A percentile compares a stretch with the other conserved stretches of the same genome.
phyloP scores from a whole-genome alignment of 2,113 vertebrate genomes.

The Zosterops lateralis region DNA sequence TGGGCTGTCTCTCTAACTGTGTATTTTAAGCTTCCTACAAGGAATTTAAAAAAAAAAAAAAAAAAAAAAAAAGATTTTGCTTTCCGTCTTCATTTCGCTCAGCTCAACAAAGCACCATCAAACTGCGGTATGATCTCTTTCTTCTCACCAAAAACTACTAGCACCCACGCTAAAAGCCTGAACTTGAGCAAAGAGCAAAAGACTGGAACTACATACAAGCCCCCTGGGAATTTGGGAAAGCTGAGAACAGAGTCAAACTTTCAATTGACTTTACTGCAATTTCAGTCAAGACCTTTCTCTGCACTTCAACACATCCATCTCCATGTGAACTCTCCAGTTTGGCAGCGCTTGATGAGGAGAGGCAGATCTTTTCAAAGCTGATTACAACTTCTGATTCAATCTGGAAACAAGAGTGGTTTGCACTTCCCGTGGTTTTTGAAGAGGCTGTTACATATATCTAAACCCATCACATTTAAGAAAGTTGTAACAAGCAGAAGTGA shows the following conservation, averaged over 20 bases:
- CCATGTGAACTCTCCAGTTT: background rate
- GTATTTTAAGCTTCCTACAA: background rate
- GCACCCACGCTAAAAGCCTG: background rate
- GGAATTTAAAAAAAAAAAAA: background rate
- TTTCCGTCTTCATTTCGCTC: background rate
- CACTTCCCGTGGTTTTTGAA: background rate
- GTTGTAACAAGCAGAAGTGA: constrained; percentile 44
- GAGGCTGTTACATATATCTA: background rate
- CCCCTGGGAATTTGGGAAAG: background rate
- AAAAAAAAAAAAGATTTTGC: background rate
- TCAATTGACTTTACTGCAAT: background rate
- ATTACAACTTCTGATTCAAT: background rate
- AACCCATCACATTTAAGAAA: background rate
- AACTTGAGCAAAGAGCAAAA: background rate
- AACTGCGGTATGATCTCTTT: background rate
- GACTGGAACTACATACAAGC: background rate
- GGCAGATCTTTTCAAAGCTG: background rate
- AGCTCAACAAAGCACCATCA: background rate
- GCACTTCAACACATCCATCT: background rate
- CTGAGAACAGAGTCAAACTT: background rate
- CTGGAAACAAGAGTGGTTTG: background rate
- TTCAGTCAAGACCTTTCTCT: constrained; percentile 16
- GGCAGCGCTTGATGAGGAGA: background rate
- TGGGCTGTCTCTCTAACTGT: accelerated
- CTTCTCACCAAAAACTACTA: background rate